Conservation (phyloP, 2,888 invertebrate genomes). For the Agonum fuliginosum region DNA sequence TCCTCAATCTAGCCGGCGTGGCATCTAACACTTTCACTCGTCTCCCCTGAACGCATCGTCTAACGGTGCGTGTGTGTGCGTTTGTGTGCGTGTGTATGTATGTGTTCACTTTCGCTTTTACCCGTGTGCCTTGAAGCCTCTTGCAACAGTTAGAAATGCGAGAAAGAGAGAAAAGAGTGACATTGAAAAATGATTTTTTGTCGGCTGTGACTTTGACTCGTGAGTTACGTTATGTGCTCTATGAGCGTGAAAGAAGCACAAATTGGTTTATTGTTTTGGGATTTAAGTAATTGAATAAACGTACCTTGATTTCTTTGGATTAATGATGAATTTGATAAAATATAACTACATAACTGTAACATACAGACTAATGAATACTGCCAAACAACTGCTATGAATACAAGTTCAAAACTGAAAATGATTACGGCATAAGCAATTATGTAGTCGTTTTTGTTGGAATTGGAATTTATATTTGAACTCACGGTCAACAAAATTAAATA, state of each 20-base stretch:
- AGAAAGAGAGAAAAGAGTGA: neutral
- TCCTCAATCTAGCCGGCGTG: neutral
- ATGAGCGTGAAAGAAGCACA: neutral
- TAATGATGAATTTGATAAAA: too few species aligned
- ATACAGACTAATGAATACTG: too few species aligned
- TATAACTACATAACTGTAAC: too few species aligned
- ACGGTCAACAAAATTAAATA: too few species aligned
- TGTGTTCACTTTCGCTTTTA: slow-evolving; percentile 40
- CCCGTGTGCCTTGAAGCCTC: neutral
- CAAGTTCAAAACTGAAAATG: too few species aligned
- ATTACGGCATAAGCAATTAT: too few species aligned
- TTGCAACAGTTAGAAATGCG: neutral
- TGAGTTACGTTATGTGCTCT: neutral
- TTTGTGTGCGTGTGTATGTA: neutral
- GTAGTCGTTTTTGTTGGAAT: too few species aligned
- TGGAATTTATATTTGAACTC: too few species aligned
- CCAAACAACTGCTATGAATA: too few species aligned
- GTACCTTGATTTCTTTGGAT: too few species aligned
- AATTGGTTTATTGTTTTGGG: neutral
- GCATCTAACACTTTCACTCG: slow-evolving; percentile 44
- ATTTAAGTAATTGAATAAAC: neutral
- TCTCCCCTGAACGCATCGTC: slow-evolving; percentile 3
- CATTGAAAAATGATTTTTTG: slow-evolving; percentile 10
- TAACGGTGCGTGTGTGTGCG: slow-evolving; percentile 32
- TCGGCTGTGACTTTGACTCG: neutral